phyloP scores from a whole-genome alignment of 1,140 invertebrate species.

The Diabrotica virgifera region DNA sequence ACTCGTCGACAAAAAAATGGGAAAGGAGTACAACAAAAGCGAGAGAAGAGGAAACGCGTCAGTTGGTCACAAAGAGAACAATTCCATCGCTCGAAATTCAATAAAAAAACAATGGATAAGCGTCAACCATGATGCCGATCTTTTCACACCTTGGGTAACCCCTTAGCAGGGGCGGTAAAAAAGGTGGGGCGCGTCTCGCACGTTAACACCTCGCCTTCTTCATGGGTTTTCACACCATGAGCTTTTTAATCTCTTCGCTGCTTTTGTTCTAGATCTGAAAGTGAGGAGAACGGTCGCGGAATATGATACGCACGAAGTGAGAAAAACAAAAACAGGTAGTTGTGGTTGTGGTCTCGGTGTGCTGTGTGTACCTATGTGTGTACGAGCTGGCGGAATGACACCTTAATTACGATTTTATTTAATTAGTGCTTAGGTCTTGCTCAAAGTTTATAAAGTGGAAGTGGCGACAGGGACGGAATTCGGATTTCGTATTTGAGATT shows the following conservation, averaged over 20 bases:
- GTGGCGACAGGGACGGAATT: background rate
- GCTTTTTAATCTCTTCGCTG: constrained; percentile 12
- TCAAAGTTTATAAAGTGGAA: background rate
- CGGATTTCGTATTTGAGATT: too few species aligned
- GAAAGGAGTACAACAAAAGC: background rate
- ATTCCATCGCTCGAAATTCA: constrained; percentile 5
- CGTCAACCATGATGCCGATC: constrained; percentile 18
- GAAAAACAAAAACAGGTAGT: constrained; percentile 16
- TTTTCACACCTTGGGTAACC: constrained; percentile 22
- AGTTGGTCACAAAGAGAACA: constrained; percentile 12
- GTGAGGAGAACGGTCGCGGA: constrained; percentile 10
- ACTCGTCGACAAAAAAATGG: too few species aligned
- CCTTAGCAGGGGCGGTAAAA: constrained; percentile 7
- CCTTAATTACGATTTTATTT: constrained; percentile 13
- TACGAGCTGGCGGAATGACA: background rate
- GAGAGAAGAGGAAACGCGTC: background rate
- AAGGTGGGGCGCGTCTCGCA: background rate
- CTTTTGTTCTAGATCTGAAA: constrained; percentile 15
- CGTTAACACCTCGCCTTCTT: constrained; percentile 15
- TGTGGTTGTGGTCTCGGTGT: constrained; percentile 3
- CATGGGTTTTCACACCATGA: constrained; percentile 12
- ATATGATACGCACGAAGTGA: constrained; percentile 13
- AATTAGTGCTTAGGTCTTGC: constrained; percentile 7
- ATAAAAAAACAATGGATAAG: constrained; percentile 4
- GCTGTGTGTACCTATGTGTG: background rate